Evolutionary conservation across 2,888 invertebrate genomes (phyloP).

Genomic region (Ormyrus rosae): DNA sequence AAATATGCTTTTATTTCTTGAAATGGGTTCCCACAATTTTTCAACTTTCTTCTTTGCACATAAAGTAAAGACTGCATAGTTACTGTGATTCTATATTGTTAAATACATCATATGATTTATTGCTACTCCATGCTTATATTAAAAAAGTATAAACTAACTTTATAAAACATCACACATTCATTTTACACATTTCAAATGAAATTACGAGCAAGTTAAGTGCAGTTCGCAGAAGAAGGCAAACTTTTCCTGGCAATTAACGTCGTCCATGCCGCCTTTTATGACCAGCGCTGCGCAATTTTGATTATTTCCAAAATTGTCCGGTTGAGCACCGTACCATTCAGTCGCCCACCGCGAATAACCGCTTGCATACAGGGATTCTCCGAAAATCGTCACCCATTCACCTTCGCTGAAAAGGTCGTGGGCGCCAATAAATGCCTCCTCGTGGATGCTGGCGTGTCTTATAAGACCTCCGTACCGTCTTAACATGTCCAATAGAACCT

Average conservation of each 20-base stretch:
- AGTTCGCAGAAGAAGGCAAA: conserved; percentile 9
- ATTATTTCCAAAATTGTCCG: conserved; percentile 62
- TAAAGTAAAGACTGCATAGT: no score
- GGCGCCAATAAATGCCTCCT: conserved; percentile 54
- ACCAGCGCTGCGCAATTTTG: neutral
- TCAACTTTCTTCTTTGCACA: no score
- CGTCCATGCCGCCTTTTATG: neutral
- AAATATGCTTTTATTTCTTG: no score
- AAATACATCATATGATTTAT: no score
- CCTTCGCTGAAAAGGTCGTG: neutral
- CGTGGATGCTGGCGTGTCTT: conserved; percentile 53
- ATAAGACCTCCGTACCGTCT: conserved; percentile 42
- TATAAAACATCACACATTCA: no score
- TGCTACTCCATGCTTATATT: no score
- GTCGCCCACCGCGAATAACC: conserved; percentile 63
- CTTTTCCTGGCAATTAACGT: neutral
- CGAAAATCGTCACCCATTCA: conserved; percentile 3
- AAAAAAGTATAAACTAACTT: no score
- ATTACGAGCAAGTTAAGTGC: no score
- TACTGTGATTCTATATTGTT: no score
- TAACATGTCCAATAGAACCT: conserved; percentile 55
- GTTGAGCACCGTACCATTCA: conserved; percentile 61
- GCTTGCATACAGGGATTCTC: conserved; percentile 60
- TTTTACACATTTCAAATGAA: no score
- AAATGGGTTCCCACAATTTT: no score